Evolutionary conservation across 1,140 invertebrate species (phyloP).

Genomic region (Diachasmimorpha longicaudata): DNA sequence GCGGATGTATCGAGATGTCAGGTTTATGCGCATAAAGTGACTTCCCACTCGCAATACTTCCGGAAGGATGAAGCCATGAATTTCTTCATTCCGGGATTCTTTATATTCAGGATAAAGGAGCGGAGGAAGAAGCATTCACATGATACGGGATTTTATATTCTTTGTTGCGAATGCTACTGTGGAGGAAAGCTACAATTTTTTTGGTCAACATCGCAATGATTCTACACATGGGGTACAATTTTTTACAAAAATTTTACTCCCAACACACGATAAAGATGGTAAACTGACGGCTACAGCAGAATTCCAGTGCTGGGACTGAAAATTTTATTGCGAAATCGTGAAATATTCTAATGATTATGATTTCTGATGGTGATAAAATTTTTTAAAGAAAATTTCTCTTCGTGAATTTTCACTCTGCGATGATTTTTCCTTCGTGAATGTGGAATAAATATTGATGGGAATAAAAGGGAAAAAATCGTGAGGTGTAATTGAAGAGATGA

Average conservation of each 20-base stretch:
- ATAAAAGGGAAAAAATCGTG: not conserved
- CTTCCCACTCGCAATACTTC: not conserved
- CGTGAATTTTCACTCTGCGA: no score
- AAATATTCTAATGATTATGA: no score
- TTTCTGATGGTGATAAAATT: no score
- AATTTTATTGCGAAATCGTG: no score
- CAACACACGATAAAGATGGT: no score
- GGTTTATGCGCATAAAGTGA: not conserved
- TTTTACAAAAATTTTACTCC: no score
- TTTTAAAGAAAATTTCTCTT: no score
- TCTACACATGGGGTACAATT: no score
- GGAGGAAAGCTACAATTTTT: not conserved
- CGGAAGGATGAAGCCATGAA: not conserved
- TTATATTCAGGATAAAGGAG: not conserved
- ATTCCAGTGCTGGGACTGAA: no score
- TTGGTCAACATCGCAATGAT: no score
- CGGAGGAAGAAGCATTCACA: not conserved
- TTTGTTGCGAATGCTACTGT: not conserved
- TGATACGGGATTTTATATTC: not conserved
- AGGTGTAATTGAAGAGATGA: not conserved
- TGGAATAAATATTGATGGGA: not conserved
- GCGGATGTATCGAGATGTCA: not conserved
- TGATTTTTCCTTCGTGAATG: not conserved
- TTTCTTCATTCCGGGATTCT: not conserved
- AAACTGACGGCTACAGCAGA: no score